These are phyloP conservation scores for Lithosia quadra DNA, from an alignment of 2,888 invertebrate species.

Conservation along the genomic window DNA sequence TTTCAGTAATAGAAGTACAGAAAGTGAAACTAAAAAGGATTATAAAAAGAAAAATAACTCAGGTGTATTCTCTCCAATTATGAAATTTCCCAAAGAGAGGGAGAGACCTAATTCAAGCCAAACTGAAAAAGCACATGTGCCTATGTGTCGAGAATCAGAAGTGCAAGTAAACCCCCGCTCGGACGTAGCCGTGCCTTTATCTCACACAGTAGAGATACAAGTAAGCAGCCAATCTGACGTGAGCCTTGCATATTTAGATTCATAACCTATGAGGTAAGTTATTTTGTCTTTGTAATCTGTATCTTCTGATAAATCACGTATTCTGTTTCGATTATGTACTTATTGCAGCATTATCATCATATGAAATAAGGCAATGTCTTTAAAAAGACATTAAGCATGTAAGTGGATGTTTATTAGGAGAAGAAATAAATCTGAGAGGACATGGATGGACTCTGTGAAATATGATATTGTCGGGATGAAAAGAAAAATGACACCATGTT, in stretches of 20 bases:
- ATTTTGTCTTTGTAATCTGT: neutral
- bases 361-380: too few relatives aligned
- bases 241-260: neutral
- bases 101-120: neutral
- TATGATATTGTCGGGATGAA: too few relatives aligned
- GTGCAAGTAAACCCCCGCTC: neutral
- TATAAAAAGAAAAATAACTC: neutral
- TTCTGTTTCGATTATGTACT: neutral
- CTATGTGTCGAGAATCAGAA: neutral
- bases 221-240: constrained; percentile 1
- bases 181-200: neutral
- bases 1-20: neutral
- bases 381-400: too few relatives aligned
- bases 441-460: too few relatives aligned
- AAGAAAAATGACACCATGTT: too few relatives aligned
- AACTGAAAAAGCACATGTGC: neutral
- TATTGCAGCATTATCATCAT: too few relatives aligned
- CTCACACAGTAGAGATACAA: constrained; percentile 5
- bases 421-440: too few relatives aligned
- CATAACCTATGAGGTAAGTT: constrained; percentile 2
- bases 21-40: neutral
- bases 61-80: neutral
- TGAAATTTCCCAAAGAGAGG: neutral
- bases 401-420: too few relatives aligned
- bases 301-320: neutral